Evolutionary conservation across 1,140 invertebrate species (phyloP).

Genomic region (Cheumatopsyche charites): DNA sequence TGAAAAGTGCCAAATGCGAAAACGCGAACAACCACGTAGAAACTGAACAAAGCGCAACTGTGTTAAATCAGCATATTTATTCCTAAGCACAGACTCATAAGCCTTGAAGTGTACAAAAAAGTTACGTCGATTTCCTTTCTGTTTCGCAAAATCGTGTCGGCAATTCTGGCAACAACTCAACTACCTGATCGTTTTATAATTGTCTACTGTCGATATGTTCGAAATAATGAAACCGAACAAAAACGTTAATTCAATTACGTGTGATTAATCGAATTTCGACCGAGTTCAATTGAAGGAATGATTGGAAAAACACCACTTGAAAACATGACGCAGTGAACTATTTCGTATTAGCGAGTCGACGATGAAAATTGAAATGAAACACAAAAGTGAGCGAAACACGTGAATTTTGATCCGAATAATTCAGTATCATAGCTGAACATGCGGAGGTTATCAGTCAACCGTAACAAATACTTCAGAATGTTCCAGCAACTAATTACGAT

Average conservation of each 20-base stretch:
- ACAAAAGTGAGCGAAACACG: no score
- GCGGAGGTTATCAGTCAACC: neutral
- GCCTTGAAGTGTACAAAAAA: constrained; percentile 12
- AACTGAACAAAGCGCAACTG: neutral
- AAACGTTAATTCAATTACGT: neutral
- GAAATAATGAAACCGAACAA: constrained; percentile 2
- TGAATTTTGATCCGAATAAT: neutral
- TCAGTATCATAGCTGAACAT: neutral
- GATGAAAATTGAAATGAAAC: no score
- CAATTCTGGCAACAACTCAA: constrained; percentile 3
- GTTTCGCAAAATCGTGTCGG: constrained; percentile 20
- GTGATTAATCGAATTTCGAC: no score
- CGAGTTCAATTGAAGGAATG: no score
- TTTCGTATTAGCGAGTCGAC: no score
- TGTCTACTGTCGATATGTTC: constrained; percentile 16
- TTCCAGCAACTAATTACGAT: constrained; percentile 23
- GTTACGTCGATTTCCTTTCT: constrained; percentile 19
- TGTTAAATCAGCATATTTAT: neutral
- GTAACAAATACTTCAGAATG: constrained; percentile 4
- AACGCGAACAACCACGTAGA: no score
- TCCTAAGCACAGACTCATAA: constrained; percentile 4
- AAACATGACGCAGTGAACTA: no score
- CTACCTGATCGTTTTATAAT: constrained; percentile 24
- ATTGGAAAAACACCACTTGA: no score
- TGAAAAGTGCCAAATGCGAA: no score